Base-by-base conservation (phyloP, 2,797 vertebrate genomes). In the Tapirus indicus region DNA sequence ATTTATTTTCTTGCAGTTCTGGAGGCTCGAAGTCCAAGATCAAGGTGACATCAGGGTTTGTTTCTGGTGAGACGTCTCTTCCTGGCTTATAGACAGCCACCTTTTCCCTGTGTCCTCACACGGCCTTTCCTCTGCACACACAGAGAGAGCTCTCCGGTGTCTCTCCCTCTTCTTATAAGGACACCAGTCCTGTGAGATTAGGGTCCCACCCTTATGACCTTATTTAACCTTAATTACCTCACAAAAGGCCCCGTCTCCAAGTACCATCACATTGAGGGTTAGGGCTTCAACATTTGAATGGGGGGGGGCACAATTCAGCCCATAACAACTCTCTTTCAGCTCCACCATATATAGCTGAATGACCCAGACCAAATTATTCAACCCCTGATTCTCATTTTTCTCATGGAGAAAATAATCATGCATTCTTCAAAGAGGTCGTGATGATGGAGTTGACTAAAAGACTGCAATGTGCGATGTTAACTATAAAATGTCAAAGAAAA, bases 401-500 rank as follows among this genome's bases (percentile, higher is more conserved):
- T 62, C 29, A 75, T 23, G 23, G 21, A 80, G n/a, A 64, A 94
- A 94, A 82, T 58, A 64, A 49, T 29, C 54, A 87, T 13, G 47
- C 5, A 32, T 66, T 96, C 47, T 86, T 89, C 68, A 75, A 49
- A 88, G 18, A 80, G 14, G 1, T 23, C 79, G 16, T 32, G 71
- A 96, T 13, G 13, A 52, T 1, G 52, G 52, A 74, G 27, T 47
- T 47, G 52, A 66, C 71, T 20, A 91, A 56, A 69, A 77, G 38
- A 60, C 54, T 54, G 1, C 41, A 92, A 47, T 12, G 12, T 60
- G 20, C 3, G 16, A 47, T 47, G 10, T 54, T 86, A 89, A 89
- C 29, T 52, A 86, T 13, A 77, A 94, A 94, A 41, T 54, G 38
- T 5, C 85, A 75, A 93, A 68, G 29, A 74, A 77, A 84, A 29